Conservation (phyloP, 2,113 vertebrate species). For the Ctenodactylus gundi region DNA sequence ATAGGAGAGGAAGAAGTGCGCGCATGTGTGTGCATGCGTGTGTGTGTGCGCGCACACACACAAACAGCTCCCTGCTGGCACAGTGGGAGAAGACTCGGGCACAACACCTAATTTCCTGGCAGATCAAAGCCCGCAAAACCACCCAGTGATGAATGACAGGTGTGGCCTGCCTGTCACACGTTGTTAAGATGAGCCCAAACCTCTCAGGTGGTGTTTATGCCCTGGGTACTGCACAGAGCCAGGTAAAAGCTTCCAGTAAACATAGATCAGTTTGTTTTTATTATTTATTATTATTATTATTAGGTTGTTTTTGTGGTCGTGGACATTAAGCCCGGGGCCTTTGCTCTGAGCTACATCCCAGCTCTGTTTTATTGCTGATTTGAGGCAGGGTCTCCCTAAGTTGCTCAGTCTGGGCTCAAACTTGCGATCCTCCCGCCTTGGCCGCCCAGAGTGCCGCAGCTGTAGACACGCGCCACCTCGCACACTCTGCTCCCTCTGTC, state of each 20-base stretch:
- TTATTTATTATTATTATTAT: no score
- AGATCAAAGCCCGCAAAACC: conserved; percentile 59
- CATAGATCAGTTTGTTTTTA: neutral
- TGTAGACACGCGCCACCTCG: no score
- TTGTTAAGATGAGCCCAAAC: conserved; percentile 60
- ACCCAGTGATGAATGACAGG: conserved; percentile 30
- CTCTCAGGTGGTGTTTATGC: neutral
- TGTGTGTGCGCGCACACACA: neutral
- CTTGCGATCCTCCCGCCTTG: neutral
- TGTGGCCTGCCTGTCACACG: conserved; percentile 47
- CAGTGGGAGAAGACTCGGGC: neutral
- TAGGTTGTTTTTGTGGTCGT: neutral
- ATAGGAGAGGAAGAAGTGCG: neutral
- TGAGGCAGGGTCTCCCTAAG: neutral
- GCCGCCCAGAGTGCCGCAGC: neutral
- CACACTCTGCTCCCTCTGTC: neutral
- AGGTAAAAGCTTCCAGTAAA: conserved; percentile 28
- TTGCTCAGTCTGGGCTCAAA: neutral
- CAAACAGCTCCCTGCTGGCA: neutral
- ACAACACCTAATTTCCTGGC: conserved; percentile 60
- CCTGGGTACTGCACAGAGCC: neutral
- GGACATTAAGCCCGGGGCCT: neutral
- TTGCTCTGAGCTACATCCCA: neutral
- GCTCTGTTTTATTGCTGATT: no score
- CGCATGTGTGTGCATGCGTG: neutral